Conservation (phyloP, 2,797 vertebrate genomes). For the Pseudochirops cupreus region DNA sequence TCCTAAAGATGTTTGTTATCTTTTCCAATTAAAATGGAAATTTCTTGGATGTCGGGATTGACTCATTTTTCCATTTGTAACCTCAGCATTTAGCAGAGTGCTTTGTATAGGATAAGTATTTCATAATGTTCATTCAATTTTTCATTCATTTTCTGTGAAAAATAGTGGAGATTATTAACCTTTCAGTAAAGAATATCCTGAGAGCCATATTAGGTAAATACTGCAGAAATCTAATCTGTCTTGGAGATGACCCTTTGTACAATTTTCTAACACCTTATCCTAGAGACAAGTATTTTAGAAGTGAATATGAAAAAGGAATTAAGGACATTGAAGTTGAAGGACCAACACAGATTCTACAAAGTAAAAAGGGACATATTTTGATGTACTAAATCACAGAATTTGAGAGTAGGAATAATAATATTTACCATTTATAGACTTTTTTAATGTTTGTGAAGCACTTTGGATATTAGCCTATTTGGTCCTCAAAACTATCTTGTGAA, state of each 20-base stretch:
- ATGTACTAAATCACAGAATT: no score
- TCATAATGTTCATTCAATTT: neutral
- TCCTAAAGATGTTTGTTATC: neutral
- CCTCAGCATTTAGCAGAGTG: neutral
- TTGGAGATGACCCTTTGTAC: neutral
- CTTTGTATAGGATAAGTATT: neutral
- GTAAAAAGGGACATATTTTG: neutral
- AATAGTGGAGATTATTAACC: neutral
- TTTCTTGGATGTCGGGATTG: neutral
- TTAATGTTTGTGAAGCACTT: no score
- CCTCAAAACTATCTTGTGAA: neutral
- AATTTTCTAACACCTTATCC: neutral
- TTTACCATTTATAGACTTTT: no score
- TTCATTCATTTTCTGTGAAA: neutral
- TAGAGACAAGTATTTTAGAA: neutral
- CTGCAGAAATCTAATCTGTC: neutral
- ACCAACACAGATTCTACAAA: neutral
- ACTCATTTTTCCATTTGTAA: neutral
- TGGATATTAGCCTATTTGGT: neutral
- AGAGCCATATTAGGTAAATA: neutral
- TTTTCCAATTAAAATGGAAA: neutral
- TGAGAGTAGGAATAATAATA: no score
- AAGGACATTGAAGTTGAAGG: no score
- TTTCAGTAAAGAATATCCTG: neutral
- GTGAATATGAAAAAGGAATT: neutral